Percentiles rank a stretch among this genome's conserved stretches.
Conservation (phyloP, 2,113 vertebrate genomes). For the Microtus montanus region DNA sequence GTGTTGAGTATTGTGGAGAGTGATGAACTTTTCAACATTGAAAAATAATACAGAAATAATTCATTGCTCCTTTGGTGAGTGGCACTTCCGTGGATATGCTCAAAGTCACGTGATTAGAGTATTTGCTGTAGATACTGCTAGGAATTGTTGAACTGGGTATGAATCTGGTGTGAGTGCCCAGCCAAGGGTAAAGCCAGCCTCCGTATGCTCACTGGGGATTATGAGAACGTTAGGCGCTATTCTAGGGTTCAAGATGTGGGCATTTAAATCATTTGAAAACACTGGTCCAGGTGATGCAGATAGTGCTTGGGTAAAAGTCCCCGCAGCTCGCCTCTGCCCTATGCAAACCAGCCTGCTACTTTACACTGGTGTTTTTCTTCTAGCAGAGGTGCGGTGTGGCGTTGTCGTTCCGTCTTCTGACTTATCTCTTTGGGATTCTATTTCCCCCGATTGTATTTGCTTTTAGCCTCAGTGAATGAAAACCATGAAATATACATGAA, state of each 20-base stretch:
- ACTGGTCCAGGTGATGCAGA: no score
- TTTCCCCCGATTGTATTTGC: conserved; percentile 87
- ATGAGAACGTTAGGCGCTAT: background rate
- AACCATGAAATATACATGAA: conserved; percentile 96
- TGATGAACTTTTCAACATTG: background rate
- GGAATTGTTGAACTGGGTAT: background rate
- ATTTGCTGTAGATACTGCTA: background rate
- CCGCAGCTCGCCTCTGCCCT: background rate
- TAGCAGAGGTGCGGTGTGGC: background rate
- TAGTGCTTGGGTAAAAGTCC: background rate
- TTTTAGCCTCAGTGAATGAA: conserved; percentile 95
- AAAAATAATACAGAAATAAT: background rate
- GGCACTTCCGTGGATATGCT: background rate
- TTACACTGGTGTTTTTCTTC: background rate
- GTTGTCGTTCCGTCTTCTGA: conserved; percentile 7
- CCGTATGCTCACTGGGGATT: background rate
- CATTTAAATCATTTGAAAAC: background rate
- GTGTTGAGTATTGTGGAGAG: background rate
- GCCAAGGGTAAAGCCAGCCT: background rate
- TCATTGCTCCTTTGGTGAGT: background rate
- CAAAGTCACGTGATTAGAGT: background rate
- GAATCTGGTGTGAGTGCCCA: background rate
- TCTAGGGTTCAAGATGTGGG: background rate
- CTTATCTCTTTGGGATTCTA: conserved; percentile 69
- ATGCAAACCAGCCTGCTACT: background rate